Evolutionary conservation across 2,888 invertebrate genomes (phyloP), one percentile per base, ranked within the genome.

Genomic region (Cryptocephalus primarius): DNA sequence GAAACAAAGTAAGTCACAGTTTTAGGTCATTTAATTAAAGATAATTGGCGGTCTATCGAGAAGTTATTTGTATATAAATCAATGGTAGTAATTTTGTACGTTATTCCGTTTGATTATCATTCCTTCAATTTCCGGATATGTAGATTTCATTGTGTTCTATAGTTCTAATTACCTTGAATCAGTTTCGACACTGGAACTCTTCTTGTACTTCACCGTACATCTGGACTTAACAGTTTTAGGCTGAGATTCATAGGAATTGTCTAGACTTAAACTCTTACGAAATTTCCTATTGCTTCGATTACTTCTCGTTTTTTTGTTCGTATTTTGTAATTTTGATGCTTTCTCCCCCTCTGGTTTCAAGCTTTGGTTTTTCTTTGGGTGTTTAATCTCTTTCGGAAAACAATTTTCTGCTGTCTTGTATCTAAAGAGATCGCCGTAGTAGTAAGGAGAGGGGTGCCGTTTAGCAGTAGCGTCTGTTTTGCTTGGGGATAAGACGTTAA

Each of bases 391-490:
- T 12, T n/a, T 40, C 12, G 49, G 51, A 13, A 56, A 48, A 11
- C 46, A 51, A 22, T 44, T 50, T n/a, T 63, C 60, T 9, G 56
- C 47, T 58, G 60, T 56, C 36, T 63, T 62, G 45, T 68, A 67
- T 58, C 79, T 78, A 50, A 85, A 81, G 44, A 88, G 69, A 63
- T 88, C 88, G 1, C 85, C 85, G 78, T 88, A 88, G 60, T 88
- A 88, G 64, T 88, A 88, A 1, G 88, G 87, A 47, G 87, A 88
- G 9, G 86, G 86, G 63, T 87, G 85, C 33, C 85, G 76, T 64
- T 75, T 76, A 11, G 45, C 34, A 22, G 36, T 43, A 39, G 56
- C 50, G 65, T 78, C 76, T 68, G 54, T 73, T 70, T 78, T 79
- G 68, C 64, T 71, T 9, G 73, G 73, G 9, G 74, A 74, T 47